Conservation (phyloP, 37 sponge, comb jelly and placozoan species). For the Theonella swinhoei region DNA sequence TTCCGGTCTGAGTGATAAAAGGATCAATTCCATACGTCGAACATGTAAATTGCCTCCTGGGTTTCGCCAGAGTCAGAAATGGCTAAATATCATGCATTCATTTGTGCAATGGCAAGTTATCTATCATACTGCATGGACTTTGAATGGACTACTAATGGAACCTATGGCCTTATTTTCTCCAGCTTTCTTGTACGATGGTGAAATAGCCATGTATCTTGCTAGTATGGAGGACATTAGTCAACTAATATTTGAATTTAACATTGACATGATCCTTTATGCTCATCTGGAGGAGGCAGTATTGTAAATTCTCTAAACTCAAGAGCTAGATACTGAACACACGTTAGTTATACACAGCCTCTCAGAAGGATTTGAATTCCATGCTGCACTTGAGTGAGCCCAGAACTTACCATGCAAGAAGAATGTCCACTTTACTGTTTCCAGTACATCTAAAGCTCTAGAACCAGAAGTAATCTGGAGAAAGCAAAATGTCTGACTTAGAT, state of each 20-base stretch:
- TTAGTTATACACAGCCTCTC: too few relatives aligned
- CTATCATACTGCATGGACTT: slow-evolving; percentile 20
- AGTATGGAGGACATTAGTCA: neutral
- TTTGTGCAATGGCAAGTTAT: slow-evolving; percentile 73
- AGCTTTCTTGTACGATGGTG: slow-evolving; percentile 60
- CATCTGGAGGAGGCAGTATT: neutral
- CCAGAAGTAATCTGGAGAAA: too few relatives aligned
- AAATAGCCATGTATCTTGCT: neutral
- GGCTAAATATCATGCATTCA: slow-evolving; percentile 41
- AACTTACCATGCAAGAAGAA: too few relatives aligned
- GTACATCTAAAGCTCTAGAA: too few relatives aligned
- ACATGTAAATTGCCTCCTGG: neutral
- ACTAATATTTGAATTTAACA: neutral
- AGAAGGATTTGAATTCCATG: too few relatives aligned
- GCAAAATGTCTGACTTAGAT: too few relatives aligned
- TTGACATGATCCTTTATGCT: neutral
- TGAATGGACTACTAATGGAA: slow-evolving; percentile 50
- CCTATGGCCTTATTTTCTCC: slow-evolving; percentile 39
- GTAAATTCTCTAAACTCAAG: too few relatives aligned
- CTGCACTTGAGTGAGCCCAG: too few relatives aligned
- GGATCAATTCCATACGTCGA: neutral
- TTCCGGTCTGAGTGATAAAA: neutral
- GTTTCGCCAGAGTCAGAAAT: slow-evolving; percentile 23
- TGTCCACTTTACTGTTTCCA: too few relatives aligned
- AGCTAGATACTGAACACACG: too few relatives aligned